Evolutionary conservation across 2,888 invertebrate species (phyloP).

Genomic region (Vesta saturnalis): DNA sequence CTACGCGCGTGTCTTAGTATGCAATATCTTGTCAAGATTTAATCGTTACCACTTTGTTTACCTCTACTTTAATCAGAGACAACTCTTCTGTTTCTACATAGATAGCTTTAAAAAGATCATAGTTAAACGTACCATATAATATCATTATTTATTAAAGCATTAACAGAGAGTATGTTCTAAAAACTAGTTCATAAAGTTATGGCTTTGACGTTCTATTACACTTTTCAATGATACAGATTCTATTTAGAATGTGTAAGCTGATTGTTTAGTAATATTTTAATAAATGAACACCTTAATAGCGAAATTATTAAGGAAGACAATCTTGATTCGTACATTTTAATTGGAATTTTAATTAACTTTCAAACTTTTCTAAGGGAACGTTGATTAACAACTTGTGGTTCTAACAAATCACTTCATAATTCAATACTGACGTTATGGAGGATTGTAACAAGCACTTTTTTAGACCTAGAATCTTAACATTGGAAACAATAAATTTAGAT

Average conservation of each 20-base stretch:
- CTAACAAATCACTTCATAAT: background rate
- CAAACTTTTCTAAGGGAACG: background rate
- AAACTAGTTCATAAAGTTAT: background rate
- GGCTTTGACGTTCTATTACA: background rate
- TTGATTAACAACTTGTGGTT: background rate
- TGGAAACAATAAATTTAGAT: no score
- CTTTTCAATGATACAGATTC: no score
- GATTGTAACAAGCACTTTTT: no score
- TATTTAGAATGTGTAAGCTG: no score
- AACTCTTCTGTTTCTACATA: constrained; percentile 17
- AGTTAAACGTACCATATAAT: background rate
- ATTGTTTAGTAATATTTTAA: background rate
- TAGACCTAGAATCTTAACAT: no score
- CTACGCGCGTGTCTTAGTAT: constrained; percentile 27
- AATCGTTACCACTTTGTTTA: constrained; percentile 38
- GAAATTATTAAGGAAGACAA: background rate
- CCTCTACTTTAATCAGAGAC: constrained; percentile 26
- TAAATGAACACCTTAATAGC: background rate
- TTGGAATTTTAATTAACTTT: background rate
- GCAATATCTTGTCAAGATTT: constrained; percentile 31
- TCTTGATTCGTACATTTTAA: background rate
- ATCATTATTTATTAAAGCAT: background rate
- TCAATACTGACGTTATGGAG: no score
- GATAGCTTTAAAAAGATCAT: background rate
- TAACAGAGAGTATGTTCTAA: background rate